Evolutionary conservation across 2,888 invertebrate species (phyloP), one percentile per base, ranked within the genome.

Genomic region (Orchestes rusci): DNA sequence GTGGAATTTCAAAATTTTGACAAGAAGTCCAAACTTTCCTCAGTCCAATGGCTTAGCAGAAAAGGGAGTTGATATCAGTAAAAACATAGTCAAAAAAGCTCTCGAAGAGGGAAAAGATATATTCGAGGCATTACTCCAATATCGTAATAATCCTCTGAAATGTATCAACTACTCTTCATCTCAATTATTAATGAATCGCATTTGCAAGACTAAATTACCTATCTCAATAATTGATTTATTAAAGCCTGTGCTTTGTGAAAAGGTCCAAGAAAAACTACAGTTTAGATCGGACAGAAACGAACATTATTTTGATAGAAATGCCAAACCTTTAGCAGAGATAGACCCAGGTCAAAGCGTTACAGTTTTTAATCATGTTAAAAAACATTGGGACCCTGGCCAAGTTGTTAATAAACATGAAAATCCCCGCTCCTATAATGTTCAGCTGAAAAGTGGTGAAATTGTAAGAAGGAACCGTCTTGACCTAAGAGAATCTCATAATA

Each of bases 81-180:
- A 44, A 29, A 35, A 19, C 2, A 28, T 34, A 4, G 10, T 37
- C n/a, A 17, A 36, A 36, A 36, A 19, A 37, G 16, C 27, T 27
- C 16, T 35, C 19, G 18, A 17, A 35, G 41, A 37, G 19, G 41
- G 33, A 31, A 41, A 36, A 31, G 31, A 41, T 41, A 31, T 36
- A 34, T 39, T 39, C 30, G 30, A 28, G 18, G 44, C 50, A 13
- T 51, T 53, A 48, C 35, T 53, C n/a, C 44, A 52, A 34, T 52
- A 52, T 59, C 37, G 44, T 37, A 50, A 52, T 42, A 43, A 47
- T 4, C 46, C 42, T 45, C 45, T 53, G n/a, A 48, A 51, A 41
- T 15, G 23, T 47, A 41, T 34, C n/a, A 32, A 34, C 17, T 41
- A 34, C 19, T 34, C 33, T 27, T 31, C 41, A 18, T 33, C 41